Evolutionary conservation across 2,888 invertebrate species (phyloP), one percentile per base, ranked within the genome.

Genomic region (Pachycephus smyrnensis): DNA sequence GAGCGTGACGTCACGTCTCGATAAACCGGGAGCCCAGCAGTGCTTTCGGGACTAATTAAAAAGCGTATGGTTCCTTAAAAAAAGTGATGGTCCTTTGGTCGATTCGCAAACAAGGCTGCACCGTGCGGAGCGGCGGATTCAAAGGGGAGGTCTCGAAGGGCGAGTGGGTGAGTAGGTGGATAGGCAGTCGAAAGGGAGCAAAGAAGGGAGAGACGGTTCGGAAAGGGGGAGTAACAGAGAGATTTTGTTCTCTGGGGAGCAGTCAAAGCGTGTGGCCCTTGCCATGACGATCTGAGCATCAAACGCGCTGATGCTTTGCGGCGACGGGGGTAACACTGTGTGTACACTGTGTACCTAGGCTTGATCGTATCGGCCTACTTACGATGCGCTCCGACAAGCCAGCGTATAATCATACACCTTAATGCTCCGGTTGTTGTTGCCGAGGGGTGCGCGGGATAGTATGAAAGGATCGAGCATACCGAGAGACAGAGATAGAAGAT

Each of bases 191-290:
- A n/a, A 71, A 71, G 71, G 71, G 71, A 71, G 15, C 71, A 9
- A 6, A 9, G 73, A 0, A 71, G 30, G 32, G 55, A 32, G 75
- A 75, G 69, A 75, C n/a, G 33, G 31, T n/a, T 30, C n/a, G 73
- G 68, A 6, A 79, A 32, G 73, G 73, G n/a, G 71, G 68, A 77
- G 84, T 84, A 87, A 89, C 87, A 90, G 90, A 89, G 89, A 90
- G 88, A 90, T 89, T 89, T 88, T 88, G 88, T 89, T 90, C 91
- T 90, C 90, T 87, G 82, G 91, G 90, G 90, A 91, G 89, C 90
- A 91, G 91, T 91, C 90, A 91, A 91, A 91, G 91, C 89, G 86
- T 83, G 86, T 88, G 88, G 88, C 87, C 89, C 89, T 84, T 87
- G 86, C 88, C 87, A 88, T 87, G 89, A 89, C 86, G 89, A 89